phyloP scores from a whole-genome alignment of 2,888 invertebrate genomes.

The Dicranocentrus wangi region DNA sequence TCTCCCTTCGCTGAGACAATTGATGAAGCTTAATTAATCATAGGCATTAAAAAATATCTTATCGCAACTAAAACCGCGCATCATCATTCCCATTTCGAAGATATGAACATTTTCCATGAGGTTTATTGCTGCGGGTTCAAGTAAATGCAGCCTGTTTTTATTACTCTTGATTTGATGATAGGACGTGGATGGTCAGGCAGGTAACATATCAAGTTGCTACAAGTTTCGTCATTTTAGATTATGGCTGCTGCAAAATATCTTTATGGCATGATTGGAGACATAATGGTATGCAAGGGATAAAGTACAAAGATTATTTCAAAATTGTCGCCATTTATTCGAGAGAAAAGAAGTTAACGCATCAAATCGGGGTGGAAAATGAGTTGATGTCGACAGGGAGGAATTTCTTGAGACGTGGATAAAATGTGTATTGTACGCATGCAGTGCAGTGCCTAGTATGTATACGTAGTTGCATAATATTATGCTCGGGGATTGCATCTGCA shows the following conservation, averaged over 20 bases:
- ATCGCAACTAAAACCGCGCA: not conserved
- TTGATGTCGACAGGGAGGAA: conserved; percentile 31
- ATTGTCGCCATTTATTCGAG: conserved; percentile 5
- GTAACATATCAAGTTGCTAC: conserved; percentile 44
- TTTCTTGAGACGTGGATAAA: conserved; percentile 13
- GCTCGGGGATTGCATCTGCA: no score
- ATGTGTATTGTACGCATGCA: not conserved
- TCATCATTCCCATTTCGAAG: no score
- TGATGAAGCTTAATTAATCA: conserved; percentile 12
- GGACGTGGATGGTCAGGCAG: conserved; percentile 23
- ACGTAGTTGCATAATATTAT: no score
- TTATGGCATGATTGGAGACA: not conserved
- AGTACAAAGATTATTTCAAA: not conserved
- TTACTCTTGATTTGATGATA: conserved; percentile 7
- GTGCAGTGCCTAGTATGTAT: no score
- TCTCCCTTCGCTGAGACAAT: conserved; percentile 13
- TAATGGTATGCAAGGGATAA: not conserved
- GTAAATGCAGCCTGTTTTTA: no score
- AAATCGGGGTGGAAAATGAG: not conserved
- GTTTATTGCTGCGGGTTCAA: no score
- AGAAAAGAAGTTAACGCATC: conserved; percentile 9
- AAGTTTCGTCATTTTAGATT: not conserved
- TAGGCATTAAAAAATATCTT: conserved; percentile 1
- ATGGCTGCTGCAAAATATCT: conserved; percentile 6
- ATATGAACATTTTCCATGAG: not conserved